phyloP scores from a whole-genome alignment of 92 coral and sea anemone species.

The Blastomussa wellsi region DNA sequence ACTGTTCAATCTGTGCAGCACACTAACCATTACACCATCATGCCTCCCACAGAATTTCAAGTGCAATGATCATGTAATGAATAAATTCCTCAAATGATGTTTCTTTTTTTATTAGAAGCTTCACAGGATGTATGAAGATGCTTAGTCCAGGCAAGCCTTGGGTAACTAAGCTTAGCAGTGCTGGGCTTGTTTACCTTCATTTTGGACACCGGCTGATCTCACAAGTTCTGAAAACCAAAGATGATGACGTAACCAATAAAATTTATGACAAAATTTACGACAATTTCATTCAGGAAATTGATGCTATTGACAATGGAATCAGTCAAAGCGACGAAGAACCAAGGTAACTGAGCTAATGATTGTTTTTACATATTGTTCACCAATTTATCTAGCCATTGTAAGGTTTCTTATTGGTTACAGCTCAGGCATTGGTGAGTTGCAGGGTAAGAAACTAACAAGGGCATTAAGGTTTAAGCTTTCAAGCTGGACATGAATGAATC shows the following conservation, averaged over 20 bases:
- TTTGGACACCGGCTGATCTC: conserved; percentile 82
- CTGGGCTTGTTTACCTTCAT: conserved; percentile 93
- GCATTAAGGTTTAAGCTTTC: too few relatives aligned
- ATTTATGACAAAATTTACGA: conserved; percentile 91
- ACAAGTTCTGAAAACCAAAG: conserved; percentile 63
- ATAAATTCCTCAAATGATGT: background rate
- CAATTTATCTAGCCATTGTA: background rate
- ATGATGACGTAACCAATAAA: conserved; percentile 64
- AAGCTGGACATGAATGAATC: too few relatives aligned
- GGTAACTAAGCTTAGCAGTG: conserved; percentile 92
- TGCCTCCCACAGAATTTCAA: too few relatives aligned
- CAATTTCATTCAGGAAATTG: conserved; percentile 88
- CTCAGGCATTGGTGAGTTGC: too few relatives aligned
- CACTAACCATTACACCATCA: too few relatives aligned
- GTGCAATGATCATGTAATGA: background rate
- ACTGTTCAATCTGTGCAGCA: too few relatives aligned
- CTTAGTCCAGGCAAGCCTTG: conserved; percentile 71
- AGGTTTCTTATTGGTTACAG: background rate
- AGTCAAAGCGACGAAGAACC: conserved; percentile 77
- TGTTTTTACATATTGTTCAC: background rate
- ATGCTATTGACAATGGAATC: conserved; percentile 97
- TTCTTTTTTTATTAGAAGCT: conserved; percentile 59
- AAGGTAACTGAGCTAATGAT: conserved; percentile 42
- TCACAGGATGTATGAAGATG: conserved; percentile 81
- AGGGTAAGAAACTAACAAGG: too few relatives aligned